Conservation (phyloP, 1,140 invertebrate species). For the Prorops nasuta region DNA sequence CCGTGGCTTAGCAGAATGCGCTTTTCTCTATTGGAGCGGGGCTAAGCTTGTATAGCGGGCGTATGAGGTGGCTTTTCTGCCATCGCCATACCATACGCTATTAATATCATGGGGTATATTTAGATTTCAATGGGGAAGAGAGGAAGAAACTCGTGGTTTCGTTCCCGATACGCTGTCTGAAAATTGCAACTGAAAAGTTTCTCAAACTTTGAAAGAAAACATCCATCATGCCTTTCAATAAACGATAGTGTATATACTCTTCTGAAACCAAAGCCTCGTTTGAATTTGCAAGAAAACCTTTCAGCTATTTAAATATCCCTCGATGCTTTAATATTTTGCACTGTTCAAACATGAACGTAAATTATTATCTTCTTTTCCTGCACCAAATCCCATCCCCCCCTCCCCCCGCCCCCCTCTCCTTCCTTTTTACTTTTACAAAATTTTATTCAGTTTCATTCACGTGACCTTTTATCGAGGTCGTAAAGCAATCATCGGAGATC, state of each 20-base stretch:
- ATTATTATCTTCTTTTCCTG: conserved; percentile 5
- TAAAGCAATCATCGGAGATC: too few relatives aligned
- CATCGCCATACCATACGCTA: conserved; percentile 37
- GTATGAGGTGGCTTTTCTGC: conserved; percentile 30
- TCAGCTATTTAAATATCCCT: not conserved
- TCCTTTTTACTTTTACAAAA: too few relatives aligned
- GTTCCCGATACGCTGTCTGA: conserved; percentile 34
- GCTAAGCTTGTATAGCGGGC: conserved; percentile 18
- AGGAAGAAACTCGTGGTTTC: conserved; percentile 29
- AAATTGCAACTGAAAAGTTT: conserved; percentile 22
- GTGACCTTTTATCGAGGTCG: too few relatives aligned
- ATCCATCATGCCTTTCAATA: too few relatives aligned
- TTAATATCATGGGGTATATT: conserved; percentile 51
- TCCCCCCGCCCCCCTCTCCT: not conserved
- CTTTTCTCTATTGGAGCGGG: conserved; percentile 20
- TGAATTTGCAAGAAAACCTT: not conserved
- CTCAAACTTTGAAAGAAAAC: too few relatives aligned
- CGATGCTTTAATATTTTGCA: conserved; percentile 5
- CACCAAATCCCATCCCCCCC: not conserved
- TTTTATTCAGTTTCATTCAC: too few relatives aligned
- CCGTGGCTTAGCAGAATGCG: too few relatives aligned
- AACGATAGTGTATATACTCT: too few relatives aligned
- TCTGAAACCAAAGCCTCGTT: too few relatives aligned
- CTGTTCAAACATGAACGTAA: too few relatives aligned
- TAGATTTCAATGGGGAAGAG: conserved; percentile 48